These are phyloP conservation scores for Anneissia japonica DNA, from an alignment of 35 echinoderm and acorn worm genomes.

Conservation along the genomic window DNA sequence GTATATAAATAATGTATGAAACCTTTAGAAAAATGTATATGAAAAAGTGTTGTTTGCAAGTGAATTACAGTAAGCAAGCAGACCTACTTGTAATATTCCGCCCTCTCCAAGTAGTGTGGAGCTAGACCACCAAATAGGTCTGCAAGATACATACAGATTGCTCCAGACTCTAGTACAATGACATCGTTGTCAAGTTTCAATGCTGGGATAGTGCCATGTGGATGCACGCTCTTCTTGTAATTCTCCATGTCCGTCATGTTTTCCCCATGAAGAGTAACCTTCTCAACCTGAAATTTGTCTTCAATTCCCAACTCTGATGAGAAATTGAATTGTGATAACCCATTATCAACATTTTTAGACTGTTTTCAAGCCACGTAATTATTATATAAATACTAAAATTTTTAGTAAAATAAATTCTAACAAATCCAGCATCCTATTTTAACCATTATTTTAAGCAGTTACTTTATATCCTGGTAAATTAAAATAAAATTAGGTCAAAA, in stretches of 20 bases:
- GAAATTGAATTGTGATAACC: too few relatives aligned
- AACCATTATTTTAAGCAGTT: too few relatives aligned
- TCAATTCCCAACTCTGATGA: background rate
- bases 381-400: too few relatives aligned
- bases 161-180: background rate
- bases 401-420: too few relatives aligned
- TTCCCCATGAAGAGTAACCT: background rate
- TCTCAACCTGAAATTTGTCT: background rate
- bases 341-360: too few relatives aligned
- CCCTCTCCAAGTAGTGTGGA: background rate
- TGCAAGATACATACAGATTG: slow-evolving; percentile 8
- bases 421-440: too few relatives aligned
- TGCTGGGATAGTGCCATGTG: slow-evolving; percentile 9
- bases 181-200: background rate
- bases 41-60: background rate
- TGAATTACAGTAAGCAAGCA: too few relatives aligned
- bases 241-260: background rate
- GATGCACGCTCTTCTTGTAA: slow-evolving; percentile 1
- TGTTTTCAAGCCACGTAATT: too few relatives aligned
- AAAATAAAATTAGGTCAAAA: too few relatives aligned
- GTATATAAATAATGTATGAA: too few relatives aligned
- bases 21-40: too few relatives aligned
- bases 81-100: slow-evolving; percentile 13
- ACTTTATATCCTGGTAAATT: too few relatives aligned
- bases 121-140: background rate